phyloP scores from a whole-genome alignment of 2,113 vertebrate genomes.

The Salvator merianae region DNA sequence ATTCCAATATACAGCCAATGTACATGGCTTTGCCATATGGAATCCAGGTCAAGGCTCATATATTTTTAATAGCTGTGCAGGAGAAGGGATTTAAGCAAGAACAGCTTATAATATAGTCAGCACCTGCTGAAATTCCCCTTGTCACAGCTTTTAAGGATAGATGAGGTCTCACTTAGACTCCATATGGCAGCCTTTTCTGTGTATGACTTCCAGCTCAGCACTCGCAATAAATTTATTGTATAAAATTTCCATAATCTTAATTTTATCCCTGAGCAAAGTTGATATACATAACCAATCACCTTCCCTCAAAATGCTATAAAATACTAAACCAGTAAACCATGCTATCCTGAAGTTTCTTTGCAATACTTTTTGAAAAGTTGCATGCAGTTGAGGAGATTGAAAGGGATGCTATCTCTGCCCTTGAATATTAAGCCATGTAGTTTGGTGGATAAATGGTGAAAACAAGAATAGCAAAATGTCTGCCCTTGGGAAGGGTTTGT shows the following conservation, averaged over 20 bases:
- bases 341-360: neutral
- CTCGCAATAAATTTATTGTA: neutral
- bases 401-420: neutral
- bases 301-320: neutral
- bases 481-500: neutral
- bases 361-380: neutral
- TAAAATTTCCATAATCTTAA: neutral
- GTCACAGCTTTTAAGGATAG: too few relatives aligned
- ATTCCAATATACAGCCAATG: neutral
- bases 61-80: too few relatives aligned
- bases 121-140: too few relatives aligned
- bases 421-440: slow-evolving; percentile 3
- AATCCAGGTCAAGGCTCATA: too few relatives aligned
- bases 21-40: too few relatives aligned
- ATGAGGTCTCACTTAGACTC: too few relatives aligned
- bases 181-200: too few relatives aligned
- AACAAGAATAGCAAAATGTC: neutral
- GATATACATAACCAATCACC: neutral
- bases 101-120: too few relatives aligned
- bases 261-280: neutral
- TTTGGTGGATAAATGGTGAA: neutral
- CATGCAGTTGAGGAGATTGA: neutral
- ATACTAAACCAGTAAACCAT: neutral
- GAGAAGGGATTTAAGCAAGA: too few relatives aligned
- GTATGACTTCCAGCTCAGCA: neutral